Evolutionary conservation across 1,140 invertebrate genomes (phyloP).

Genomic region (Penaeus japonicus): DNA sequence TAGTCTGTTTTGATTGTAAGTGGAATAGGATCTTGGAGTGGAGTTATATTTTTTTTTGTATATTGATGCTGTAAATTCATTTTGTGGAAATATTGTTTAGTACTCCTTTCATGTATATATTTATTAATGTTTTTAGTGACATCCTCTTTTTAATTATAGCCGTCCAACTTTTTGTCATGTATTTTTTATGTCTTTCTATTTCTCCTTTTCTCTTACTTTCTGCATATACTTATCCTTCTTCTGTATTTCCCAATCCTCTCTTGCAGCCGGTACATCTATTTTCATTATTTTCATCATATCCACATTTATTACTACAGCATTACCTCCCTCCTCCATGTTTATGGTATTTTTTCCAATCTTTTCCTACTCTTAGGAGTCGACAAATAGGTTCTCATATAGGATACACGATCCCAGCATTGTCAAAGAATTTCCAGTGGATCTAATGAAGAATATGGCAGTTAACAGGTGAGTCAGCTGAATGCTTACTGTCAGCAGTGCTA

Average conservation of each 20-base stretch:
- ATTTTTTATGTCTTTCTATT: too few relatives aligned
- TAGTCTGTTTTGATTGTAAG: too few relatives aligned
- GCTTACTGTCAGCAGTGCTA: neutral
- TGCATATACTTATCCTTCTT: too few relatives aligned
- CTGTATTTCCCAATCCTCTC: too few relatives aligned
- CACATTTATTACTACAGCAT: neutral
- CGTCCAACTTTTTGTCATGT: too few relatives aligned
- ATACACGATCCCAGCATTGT: conserved; percentile 74
- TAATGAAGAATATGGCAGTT: conserved; percentile 74
- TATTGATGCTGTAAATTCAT: too few relatives aligned
- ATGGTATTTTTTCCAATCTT: neutral
- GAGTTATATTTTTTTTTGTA: too few relatives aligned
- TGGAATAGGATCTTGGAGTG: too few relatives aligned
- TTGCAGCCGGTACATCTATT: neutral
- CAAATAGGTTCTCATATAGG: conserved; percentile 72
- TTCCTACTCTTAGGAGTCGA: conserved; percentile 65
- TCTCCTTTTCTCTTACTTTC: too few relatives aligned
- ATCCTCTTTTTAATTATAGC: too few relatives aligned
- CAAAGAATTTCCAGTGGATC: conserved; percentile 76
- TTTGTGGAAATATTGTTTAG: too few relatives aligned
- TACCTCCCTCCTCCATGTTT: neutral
- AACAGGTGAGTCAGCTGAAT: conserved; percentile 66
- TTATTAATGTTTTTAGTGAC: neutral
- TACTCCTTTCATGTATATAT: neutral
- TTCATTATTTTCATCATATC: neutral